These are phyloP conservation scores for Acleris laterana DNA, from an alignment of 2,888 invertebrate genomes.

Conservation along the genomic window DNA sequence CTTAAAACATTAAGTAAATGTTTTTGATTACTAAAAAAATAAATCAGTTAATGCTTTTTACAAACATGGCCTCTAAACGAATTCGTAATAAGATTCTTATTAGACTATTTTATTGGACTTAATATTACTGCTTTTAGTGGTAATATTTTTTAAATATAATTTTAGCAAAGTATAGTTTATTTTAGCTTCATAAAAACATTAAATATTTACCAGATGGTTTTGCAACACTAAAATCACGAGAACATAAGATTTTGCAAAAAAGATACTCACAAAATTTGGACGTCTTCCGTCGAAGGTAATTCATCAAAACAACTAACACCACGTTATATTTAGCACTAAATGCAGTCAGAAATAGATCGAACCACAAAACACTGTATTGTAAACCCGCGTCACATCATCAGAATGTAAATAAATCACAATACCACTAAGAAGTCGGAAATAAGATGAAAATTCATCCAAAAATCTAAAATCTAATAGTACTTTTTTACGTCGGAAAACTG, in stretches of 20 bases:
- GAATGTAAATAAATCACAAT: conserved; percentile 56
- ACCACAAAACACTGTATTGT: conserved; percentile 56
- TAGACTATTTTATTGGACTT: too few relatives aligned
- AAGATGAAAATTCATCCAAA: conserved; percentile 57
- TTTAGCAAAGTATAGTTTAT: too few relatives aligned
- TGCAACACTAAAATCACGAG: too few relatives aligned
- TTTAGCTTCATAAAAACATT: too few relatives aligned
- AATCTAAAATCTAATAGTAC: conserved; percentile 29
- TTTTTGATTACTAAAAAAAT: too few relatives aligned
- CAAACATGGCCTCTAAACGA: too few relatives aligned
- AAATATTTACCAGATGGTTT: too few relatives aligned
- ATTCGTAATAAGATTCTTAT: too few relatives aligned
- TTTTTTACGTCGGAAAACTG: conserved; percentile 17
- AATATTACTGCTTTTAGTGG: too few relatives aligned
- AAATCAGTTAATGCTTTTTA: too few relatives aligned
- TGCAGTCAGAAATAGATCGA: conserved; percentile 74
- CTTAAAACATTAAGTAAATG: too few relatives aligned
- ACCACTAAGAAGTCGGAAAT: conserved; percentile 55
- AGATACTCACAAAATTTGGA: conserved; percentile 76
- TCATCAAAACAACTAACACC: conserved; percentile 61
- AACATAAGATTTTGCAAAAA: conserved; percentile 37
- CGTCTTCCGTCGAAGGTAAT: conserved; percentile 59
- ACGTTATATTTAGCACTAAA: conserved; percentile 69
- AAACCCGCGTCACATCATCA: conserved; percentile 60
- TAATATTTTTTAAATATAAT: too few relatives aligned